Evolutionary conservation across 1,140 invertebrate genomes (phyloP).

Genomic region (Pogonomyrmex californicus): DNA sequence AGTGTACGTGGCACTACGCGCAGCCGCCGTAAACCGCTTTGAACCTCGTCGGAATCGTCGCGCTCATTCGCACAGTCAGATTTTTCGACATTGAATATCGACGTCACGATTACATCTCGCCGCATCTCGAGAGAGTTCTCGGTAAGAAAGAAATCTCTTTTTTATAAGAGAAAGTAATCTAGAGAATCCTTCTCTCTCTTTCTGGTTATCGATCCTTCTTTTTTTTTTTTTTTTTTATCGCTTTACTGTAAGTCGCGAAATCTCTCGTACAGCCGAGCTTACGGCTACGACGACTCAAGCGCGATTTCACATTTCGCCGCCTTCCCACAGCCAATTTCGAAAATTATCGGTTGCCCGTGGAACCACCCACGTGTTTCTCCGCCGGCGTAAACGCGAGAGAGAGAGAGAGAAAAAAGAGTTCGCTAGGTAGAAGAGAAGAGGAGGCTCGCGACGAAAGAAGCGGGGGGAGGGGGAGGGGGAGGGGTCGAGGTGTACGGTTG

Average conservation of each 20-base stretch:
- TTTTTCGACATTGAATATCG: neutral
- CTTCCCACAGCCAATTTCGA: conserved; percentile 54
- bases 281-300: conserved; percentile 20
- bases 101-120: neutral
- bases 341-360: conserved; percentile 58
- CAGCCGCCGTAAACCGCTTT: neutral
- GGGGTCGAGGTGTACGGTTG: conserved; percentile 46
- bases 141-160: neutral
- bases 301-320: conserved; percentile 54
- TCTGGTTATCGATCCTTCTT: neutral
- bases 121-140: conserved; percentile 14
- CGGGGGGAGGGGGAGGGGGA: neutral
- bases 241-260: conserved; percentile 20
- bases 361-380: conserved; percentile 63
- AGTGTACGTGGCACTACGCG: neutral
- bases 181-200: neutral
- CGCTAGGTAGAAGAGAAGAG: conserved; percentile 15
- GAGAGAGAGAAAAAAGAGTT: conserved; percentile 6
- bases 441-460: neutral
- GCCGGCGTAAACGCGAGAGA: conserved; percentile 21
- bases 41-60: neutral
- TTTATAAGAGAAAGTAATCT: conserved; percentile 32
- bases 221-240: neutral
- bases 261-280: neutral
- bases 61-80: neutral